Conservation (phyloP, 2,113 vertebrate genomes). For the Nycticebus coucang region DNA sequence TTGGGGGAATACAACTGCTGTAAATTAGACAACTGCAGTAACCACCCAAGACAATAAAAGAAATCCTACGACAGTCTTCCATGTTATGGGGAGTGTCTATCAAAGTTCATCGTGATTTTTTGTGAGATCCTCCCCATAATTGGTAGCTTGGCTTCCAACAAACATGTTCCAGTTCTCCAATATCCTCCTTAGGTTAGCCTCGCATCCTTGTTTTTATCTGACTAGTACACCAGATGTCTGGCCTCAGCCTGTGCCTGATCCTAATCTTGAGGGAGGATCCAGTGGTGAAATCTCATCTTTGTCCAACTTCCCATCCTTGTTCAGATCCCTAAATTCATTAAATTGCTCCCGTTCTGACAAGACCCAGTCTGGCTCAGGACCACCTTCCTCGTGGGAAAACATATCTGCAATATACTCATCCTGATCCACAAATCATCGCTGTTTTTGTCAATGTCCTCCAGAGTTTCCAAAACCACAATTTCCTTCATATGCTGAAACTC, state of each 20-base stretch:
- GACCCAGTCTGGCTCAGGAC: slow-evolving; percentile 97
- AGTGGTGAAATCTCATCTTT: slow-evolving; percentile 95
- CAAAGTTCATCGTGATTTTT: slow-evolving; percentile 96
- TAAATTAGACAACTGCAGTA: slow-evolving; percentile 54
- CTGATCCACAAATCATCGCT: no score
- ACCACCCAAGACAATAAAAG: slow-evolving; percentile 36
- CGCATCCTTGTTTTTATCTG: slow-evolving; percentile 95
- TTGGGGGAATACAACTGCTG: slow-evolving; percentile 66
- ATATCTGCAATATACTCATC: slow-evolving; percentile 89
- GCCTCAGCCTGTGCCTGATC: slow-evolving; percentile 97
- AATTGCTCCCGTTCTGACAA: slow-evolving; percentile 96
- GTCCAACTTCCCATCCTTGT: slow-evolving; percentile 98
- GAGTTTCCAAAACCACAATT: slow-evolving; percentile 90
- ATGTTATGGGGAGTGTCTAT: slow-evolving; percentile 72
- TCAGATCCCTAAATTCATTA: slow-evolving; percentile 95
- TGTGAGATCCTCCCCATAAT: slow-evolving; percentile 98
- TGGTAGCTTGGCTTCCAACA: slow-evolving; percentile 98
- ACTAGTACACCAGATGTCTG: slow-evolving; percentile 95
- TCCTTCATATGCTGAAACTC: slow-evolving; percentile 99
- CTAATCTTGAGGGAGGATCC: slow-evolving; percentile 98
- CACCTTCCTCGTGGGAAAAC: slow-evolving; percentile 95
- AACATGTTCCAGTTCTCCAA: slow-evolving; percentile 99
- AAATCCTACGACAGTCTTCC: not conserved
- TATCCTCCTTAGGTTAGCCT: slow-evolving; percentile 95
- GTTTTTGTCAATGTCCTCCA: no score